Percentiles rank a stretch among this genome's conserved stretches.
Evolutionary conservation across 23 tunicate species (phyloP).

Genomic region (Diplosoma virens): DNA sequence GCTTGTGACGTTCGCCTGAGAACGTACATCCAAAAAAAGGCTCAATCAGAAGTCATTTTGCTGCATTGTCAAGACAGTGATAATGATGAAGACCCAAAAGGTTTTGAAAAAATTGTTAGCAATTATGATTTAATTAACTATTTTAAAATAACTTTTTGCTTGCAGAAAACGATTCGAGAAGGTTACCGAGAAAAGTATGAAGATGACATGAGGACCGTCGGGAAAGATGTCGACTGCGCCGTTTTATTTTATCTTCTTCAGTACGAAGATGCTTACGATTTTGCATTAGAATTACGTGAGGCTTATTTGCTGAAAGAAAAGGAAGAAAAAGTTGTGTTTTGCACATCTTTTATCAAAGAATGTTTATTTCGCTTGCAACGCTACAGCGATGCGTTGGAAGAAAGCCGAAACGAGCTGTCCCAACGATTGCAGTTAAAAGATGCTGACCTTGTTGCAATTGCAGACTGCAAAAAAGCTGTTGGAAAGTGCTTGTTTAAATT

Average conservation of each 20-base stretch:
- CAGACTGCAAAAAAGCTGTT: neutral
- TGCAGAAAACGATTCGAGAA: slow-evolving; percentile 2
- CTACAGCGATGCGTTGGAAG: neutral
- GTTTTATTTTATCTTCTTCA: slow-evolving; percentile 1
- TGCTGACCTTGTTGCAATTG: neutral
- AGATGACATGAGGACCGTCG: slow-evolving; percentile 16
- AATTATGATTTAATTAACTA: neutral
- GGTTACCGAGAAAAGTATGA: neutral
- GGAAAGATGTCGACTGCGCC: neutral
- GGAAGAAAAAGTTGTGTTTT: neutral
- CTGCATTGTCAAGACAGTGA: neutral
- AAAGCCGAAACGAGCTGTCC: neutral
- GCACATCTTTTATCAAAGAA: slow-evolving; percentile 22
- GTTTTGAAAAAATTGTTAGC: neutral
- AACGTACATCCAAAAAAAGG: slow-evolving; percentile 6
- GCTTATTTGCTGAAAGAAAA: neutral
- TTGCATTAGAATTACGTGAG: neutral
- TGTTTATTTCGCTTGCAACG: neutral
- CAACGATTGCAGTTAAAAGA: neutral
- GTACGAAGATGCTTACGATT: slow-evolving; percentile 6
- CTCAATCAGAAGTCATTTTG: slow-evolving; percentile 13
- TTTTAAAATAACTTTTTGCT: slow-evolving; percentile 25
- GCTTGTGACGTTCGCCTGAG: slow-evolving; percentile 35
- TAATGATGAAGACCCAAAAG: neutral
- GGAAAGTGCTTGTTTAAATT: slow-evolving; percentile 13